These are phyloP conservation scores for Bothrops alternatus DNA, from an alignment of 2,797 vertebrate species.

Conservation along the genomic window DNA sequence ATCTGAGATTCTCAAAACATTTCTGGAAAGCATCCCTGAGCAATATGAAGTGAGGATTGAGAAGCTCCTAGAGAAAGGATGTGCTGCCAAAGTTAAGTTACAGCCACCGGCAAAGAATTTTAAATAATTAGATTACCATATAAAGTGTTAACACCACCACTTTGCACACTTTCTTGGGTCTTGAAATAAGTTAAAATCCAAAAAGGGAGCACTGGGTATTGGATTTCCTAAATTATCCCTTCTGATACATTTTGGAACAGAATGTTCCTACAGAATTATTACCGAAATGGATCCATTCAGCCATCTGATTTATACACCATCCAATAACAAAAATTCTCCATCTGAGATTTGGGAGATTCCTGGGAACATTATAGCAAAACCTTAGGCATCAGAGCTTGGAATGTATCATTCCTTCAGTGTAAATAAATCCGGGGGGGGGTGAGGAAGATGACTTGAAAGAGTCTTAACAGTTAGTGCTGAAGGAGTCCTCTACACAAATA, in stretches of 20 bases:
- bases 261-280: background rate
- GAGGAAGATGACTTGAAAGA: background rate
- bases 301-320: background rate
- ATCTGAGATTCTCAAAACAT: background rate
- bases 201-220: background rate
- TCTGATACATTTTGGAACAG: background rate
- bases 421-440: background rate
- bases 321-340: background rate
- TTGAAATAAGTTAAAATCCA: background rate
- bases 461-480: background rate
- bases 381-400: background rate
- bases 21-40: background rate
- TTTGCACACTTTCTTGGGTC: background rate
- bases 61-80: background rate
- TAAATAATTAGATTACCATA: background rate
- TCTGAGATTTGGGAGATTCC: background rate
- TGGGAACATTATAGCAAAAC: background rate
- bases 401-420: background rate
- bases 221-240: background rate
- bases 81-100: background rate
- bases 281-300: background rate
- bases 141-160: background rate
- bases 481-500: background rate
- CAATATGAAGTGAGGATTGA: background rate
- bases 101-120: background rate